Evolutionary conservation across 2,888 invertebrate species (phyloP).

Genomic region (Drosophila multiciliata): DNA sequence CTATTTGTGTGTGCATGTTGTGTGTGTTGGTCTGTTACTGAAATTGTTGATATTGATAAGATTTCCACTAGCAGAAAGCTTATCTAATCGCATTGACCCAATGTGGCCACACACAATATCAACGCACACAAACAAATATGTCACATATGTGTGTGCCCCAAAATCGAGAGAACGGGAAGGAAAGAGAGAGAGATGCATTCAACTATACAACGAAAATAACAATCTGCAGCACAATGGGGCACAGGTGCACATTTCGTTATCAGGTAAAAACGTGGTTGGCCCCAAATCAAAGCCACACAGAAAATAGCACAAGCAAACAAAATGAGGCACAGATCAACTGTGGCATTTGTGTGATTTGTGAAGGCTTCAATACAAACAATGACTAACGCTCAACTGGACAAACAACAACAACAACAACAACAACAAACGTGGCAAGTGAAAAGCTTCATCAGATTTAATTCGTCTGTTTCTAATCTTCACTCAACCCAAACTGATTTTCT

Average conservation of each 20-base stretch:
- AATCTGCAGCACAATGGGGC: constrained; percentile 34
- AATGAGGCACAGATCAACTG: constrained; percentile 15
- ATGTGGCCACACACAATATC: constrained; percentile 48
- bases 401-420: neutral
- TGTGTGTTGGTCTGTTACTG: constrained; percentile 22
- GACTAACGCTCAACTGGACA: constrained; percentile 14
- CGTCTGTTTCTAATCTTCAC: neutral
- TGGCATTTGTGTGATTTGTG: constrained; percentile 21
- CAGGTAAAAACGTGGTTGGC: constrained; percentile 49
- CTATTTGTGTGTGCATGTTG: constrained; percentile 5
- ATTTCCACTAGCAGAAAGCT: constrained; percentile 52
- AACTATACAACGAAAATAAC: constrained; percentile 56
- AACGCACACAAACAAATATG: constrained; percentile 32
- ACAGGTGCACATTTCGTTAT: constrained; percentile 64
- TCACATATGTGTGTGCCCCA: constrained; percentile 33
- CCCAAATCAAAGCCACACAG: constrained; percentile 65
- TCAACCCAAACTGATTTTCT: constrained; percentile 12
- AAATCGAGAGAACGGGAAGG: constrained; percentile 33
- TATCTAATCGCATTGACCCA: constrained; percentile 68
- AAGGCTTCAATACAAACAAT: constrained; percentile 31
- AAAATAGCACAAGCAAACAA: constrained; percentile 49
- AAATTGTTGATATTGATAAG: constrained; percentile 55
- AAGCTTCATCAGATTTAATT: constrained; percentile 1
- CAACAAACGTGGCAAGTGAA: constrained; percentile 4
- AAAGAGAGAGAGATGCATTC: constrained; percentile 9